Evolutionary conservation across 2,888 invertebrate genomes (phyloP).

Genomic region (Plebejus melissa): DNA sequence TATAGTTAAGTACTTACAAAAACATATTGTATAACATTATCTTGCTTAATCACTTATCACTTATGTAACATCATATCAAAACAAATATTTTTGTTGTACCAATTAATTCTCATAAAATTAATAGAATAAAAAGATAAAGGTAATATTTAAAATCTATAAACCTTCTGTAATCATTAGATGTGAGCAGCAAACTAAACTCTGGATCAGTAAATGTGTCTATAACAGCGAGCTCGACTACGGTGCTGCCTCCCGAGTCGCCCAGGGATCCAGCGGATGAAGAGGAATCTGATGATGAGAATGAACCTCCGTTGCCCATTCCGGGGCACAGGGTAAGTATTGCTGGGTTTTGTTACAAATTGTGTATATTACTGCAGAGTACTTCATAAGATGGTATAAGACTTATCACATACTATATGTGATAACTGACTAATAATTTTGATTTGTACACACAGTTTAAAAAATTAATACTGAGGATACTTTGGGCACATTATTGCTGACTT

Average conservation of each 20-base stretch:
- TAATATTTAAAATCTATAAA: background rate
- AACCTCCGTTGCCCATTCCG: constrained; percentile 81
- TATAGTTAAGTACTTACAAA: background rate
- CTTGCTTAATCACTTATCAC: background rate
- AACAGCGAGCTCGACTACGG: constrained; percentile 76
- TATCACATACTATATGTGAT: too few species aligned
- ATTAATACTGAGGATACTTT: too few species aligned
- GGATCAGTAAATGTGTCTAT: constrained; percentile 67
- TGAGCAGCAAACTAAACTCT: constrained; percentile 78
- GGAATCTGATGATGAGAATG: constrained; percentile 83
- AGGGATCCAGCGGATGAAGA: constrained; percentile 67
- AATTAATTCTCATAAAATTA: background rate
- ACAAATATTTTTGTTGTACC: background rate
- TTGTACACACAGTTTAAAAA: too few species aligned
- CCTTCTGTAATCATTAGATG: constrained; percentile 47
- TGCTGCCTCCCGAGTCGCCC: constrained; percentile 69
- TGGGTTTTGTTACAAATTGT: background rate
- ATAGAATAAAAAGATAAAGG: background rate
- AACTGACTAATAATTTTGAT: too few species aligned
- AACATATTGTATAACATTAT: background rate
- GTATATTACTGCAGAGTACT: background rate
- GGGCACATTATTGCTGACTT: too few species aligned
- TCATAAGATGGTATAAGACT: too few species aligned
- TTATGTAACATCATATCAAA: background rate
- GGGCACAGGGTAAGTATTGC: constrained; percentile 82